Conservation (phyloP, 2,888 invertebrate species). For the Sinelater perroti region DNA sequence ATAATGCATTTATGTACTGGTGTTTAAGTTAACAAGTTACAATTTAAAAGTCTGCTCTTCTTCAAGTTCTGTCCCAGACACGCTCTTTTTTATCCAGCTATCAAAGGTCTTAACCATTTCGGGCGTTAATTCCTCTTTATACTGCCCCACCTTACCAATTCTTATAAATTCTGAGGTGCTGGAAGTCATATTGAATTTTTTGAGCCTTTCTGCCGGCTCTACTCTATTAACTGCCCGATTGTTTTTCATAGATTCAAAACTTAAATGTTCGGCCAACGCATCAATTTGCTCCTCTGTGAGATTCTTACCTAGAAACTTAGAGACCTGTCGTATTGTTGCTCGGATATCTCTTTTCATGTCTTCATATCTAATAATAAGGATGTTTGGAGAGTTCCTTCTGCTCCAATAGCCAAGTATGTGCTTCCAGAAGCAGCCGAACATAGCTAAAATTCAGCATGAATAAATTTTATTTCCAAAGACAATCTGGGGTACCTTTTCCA, state of each 20-base stretch:
- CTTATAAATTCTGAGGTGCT: slow-evolving; percentile 46
- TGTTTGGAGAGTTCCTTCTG: slow-evolving; percentile 67
- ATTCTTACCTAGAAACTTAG: slow-evolving; percentile 47
- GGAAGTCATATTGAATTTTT: not conserved
- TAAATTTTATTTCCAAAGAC: not conserved
- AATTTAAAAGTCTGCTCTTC: not conserved
- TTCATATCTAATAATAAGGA: slow-evolving; percentile 78
- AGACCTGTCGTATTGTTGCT: slow-evolving; percentile 28
- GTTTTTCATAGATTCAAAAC: slow-evolving; percentile 63
- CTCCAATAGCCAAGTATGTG: slow-evolving; percentile 78
- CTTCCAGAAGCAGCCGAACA: slow-evolving; percentile 77
- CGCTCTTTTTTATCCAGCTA: slow-evolving; percentile 42
- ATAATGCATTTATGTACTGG: no score
- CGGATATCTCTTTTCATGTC: slow-evolving; percentile 67
- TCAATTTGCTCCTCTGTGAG: slow-evolving; percentile 45
- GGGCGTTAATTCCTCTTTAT: slow-evolving; percentile 46
- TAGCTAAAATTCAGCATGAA: slow-evolving; percentile 57
- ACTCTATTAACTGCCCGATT: slow-evolving; percentile 68
- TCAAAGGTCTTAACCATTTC: slow-evolving; percentile 53
- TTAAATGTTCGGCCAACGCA: slow-evolving; percentile 48
- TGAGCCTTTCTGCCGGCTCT: slow-evolving; percentile 42
- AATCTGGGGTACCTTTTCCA: slow-evolving; percentile 62
- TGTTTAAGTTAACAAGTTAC: no score
- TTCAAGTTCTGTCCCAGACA: slow-evolving; percentile 5
- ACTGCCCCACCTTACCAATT: slow-evolving; percentile 47